These are phyloP conservation scores for Galleria mellonella DNA, from an alignment of 1,140 invertebrate genomes.

Conservation along the genomic window DNA sequence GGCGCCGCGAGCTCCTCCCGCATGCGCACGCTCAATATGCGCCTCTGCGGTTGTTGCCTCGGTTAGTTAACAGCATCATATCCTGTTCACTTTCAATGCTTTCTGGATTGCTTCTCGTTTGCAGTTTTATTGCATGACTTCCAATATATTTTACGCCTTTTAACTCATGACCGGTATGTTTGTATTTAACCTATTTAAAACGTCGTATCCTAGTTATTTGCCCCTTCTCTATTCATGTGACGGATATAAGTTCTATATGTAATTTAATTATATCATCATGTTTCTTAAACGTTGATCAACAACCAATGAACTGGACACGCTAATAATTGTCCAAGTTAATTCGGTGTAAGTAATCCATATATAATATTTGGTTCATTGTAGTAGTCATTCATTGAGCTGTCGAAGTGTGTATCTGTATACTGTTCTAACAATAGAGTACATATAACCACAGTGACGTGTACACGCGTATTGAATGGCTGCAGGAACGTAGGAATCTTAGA, in stretches of 20 bases:
- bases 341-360: too few species aligned
- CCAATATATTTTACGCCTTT: conserved; percentile 3
- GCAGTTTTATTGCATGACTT: conserved; percentile 4
- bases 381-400: too few species aligned
- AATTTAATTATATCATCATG: not conserved
- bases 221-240: not conserved
- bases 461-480: too few species aligned
- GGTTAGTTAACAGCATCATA: conserved; percentile 33
- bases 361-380: too few species aligned
- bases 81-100: not conserved
- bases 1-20: conserved; percentile 30
- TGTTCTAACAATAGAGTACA: too few species aligned
- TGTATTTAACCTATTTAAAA: conserved; percentile 8
- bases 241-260: too few species aligned
- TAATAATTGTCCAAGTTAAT: too few species aligned
- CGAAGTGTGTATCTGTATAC: too few species aligned
- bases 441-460: too few species aligned
- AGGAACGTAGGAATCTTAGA: too few species aligned
- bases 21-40: conserved; percentile 49
- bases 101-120: not conserved
- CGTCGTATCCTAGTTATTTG: not conserved
- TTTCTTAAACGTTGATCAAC: not conserved
- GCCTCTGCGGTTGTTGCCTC: conserved; percentile 65
- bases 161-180: conserved; percentile 5
- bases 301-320: too few species aligned